Percentiles rank a stretch among this genome's conserved stretches.
Conservation (phyloP, 2,888 invertebrate genomes). For the Trichogramma evanescens region DNA sequence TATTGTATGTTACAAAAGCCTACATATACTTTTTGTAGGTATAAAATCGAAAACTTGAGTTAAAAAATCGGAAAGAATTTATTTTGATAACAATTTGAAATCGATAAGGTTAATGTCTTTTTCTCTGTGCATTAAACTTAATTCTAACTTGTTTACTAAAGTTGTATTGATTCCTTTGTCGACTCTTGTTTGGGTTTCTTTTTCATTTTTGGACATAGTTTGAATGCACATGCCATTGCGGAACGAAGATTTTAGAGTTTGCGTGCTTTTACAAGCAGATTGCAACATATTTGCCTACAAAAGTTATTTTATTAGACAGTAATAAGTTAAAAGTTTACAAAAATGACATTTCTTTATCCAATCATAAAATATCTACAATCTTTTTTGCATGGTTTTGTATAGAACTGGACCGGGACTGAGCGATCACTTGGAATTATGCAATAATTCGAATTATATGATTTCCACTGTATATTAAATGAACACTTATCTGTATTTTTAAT, state of each 20-base stretch:
- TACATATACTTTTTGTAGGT: too few relatives aligned
- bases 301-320: constrained; percentile 1
- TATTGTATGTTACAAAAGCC: background rate
- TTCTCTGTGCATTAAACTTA: constrained; percentile 43
- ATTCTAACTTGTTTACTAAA: constrained; percentile 49
- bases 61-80: background rate
- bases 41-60: too few relatives aligned
- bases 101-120: constrained; percentile 4
- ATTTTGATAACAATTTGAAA: background rate
- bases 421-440: too few relatives aligned
- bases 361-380: background rate
- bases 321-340: background rate
- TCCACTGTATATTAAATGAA: too few relatives aligned
- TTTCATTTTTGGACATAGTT: constrained; percentile 52
- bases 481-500: too few relatives aligned
- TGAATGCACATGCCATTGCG: constrained; percentile 59
- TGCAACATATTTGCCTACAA: constrained; percentile 58
- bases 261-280: constrained; percentile 61
- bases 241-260: constrained; percentile 62
- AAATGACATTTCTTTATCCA: background rate
- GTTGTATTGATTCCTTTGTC: constrained; percentile 47
- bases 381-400: background rate
- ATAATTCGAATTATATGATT: too few relatives aligned
- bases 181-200: constrained; percentile 46
- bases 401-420: too few relatives aligned